phyloP scores from a whole-genome alignment of 1,140 invertebrate species.

The Platorchestia sp. region DNA sequence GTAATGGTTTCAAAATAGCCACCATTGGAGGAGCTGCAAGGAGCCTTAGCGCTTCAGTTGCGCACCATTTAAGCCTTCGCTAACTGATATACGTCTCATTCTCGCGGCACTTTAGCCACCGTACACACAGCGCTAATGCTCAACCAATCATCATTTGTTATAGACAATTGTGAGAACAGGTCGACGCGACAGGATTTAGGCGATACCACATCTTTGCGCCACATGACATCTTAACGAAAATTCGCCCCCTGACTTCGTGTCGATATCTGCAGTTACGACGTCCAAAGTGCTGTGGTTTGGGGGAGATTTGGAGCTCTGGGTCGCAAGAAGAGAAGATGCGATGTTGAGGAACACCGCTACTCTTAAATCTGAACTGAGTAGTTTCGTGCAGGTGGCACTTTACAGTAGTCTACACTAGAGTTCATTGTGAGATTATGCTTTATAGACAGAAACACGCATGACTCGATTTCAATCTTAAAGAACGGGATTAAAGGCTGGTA shows the following conservation, averaged over 20 bases:
- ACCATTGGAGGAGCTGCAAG: slow-evolving; percentile 28
- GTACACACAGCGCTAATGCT: slow-evolving; percentile 30
- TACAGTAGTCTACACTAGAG: neutral
- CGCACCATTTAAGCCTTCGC: slow-evolving; percentile 53
- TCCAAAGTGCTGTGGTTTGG: neutral
- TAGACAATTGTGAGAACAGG: slow-evolving; percentile 52
- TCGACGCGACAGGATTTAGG: slow-evolving; percentile 31
- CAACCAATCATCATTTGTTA: slow-evolving; percentile 55
- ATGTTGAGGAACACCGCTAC: neutral
- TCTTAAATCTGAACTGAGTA: neutral
- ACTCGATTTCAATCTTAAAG: neutral
- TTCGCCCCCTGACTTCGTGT: neutral
- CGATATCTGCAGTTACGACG: neutral
- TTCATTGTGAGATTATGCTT: neutral
- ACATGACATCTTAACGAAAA: slow-evolving; percentile 24
- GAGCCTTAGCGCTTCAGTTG: slow-evolving; percentile 44
- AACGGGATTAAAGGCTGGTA: neutral
- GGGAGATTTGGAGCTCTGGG: neutral
- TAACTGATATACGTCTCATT: slow-evolving; percentile 52
- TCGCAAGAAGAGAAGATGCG: neutral
- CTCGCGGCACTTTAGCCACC: slow-evolving; percentile 24
- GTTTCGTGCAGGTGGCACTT: neutral
- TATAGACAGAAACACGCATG: no score
- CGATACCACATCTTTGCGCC: neutral
- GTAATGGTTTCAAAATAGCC: slow-evolving; percentile 50